Evolutionary conservation across 2,797 vertebrate genomes (phyloP).

Genomic region (Pelodytes ibericus): DNA sequence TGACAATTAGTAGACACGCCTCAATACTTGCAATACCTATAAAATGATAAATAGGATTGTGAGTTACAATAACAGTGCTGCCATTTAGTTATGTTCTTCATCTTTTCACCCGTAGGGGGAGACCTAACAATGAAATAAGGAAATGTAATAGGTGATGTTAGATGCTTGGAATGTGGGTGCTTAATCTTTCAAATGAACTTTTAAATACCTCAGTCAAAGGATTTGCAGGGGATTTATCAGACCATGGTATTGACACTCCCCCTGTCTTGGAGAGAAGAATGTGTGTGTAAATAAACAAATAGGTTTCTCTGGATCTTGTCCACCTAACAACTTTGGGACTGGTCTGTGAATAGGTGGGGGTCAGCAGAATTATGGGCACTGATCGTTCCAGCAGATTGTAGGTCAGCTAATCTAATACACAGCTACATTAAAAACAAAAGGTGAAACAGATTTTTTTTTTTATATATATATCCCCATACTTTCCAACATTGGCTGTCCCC

Average conservation of each 20-base stretch:
- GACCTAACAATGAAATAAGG: not conserved
- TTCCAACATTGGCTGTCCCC: too few relatives aligned
- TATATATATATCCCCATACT: too few relatives aligned
- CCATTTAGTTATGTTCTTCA: too few relatives aligned
- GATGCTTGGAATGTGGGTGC: conserved; percentile 29
- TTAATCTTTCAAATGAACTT: conserved; percentile 25
- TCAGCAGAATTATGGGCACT: not conserved
- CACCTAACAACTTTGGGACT: conserved; percentile 4
- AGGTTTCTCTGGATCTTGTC: not conserved
- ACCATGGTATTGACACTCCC: not conserved
- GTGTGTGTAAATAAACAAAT: not conserved
- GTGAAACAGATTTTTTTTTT: too few relatives aligned
- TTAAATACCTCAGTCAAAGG: conserved; percentile 21
- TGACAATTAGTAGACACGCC: too few relatives aligned
- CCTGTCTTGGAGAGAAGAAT: not conserved
- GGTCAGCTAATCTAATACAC: too few relatives aligned
- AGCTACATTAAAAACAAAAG: too few relatives aligned
- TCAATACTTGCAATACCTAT: too few relatives aligned
- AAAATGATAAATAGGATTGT: too few relatives aligned
- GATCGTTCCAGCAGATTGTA: too few relatives aligned
- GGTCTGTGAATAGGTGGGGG: not conserved
- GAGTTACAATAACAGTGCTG: too few relatives aligned
- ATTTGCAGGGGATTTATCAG: conserved; percentile 30
- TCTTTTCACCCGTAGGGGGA: conserved; percentile 8
- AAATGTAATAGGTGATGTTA: conserved; percentile 17